Base-by-base conservation (phyloP, 92 coral and sea anemone species). In the Muricea muricata region DNA sequence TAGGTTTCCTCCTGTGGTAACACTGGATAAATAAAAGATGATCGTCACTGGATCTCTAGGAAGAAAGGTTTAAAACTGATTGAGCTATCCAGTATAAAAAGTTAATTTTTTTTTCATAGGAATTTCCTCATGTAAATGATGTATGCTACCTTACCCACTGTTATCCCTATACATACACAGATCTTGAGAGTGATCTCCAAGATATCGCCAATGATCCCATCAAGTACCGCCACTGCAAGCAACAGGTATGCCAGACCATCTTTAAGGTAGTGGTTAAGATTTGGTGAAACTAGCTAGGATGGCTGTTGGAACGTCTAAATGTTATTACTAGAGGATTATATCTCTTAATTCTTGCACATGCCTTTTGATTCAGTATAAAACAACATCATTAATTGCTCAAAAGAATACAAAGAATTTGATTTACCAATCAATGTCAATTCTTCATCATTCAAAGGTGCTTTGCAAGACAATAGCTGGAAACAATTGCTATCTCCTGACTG, bases 381-480 rank as follows among this genome's bases (percentile, higher is more conserved):
- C n/a, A n/a, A n/a, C n/a, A n/a, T n/a, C n/a, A n/a, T n/a, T n/a
- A n/a, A n/a, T n/a, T n/a, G n/a, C n/a, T n/a, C n/a, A n/a, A n/a
- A n/a, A n/a, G n/a, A n/a, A n/a, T n/a, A n/a, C n/a, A n/a, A 39
- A 78, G 40, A 0, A 21, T 11, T 32, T 21, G 10, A 33, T 13
- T 78, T 23, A 78, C 18, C 35, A n/a, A n/a, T n/a, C n/a, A n/a
- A n/a, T n/a, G n/a, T n/a, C n/a, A n/a, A n/a, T n/a, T n/a, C n/a
- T n/a, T n/a, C n/a, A n/a, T n/a, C n/a, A n/a, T n/a, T n/a, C 76
- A 0, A 54, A 97, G 99, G 94, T 93, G 37, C 77, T 97, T 71
- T 97, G 99, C 73, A 93, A 97, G 86, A 92, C 99, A 12, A 81
- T 90, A 37, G 99, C 99, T 23, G 99, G 99, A 1, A 97, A 97